Percentiles rank a stretch among this genome's conserved stretches.
These are phyloP conservation scores for Leptinotarsa juncta DNA, from an alignment of 2,888 invertebrate genomes.

Conservation along the genomic window DNA sequence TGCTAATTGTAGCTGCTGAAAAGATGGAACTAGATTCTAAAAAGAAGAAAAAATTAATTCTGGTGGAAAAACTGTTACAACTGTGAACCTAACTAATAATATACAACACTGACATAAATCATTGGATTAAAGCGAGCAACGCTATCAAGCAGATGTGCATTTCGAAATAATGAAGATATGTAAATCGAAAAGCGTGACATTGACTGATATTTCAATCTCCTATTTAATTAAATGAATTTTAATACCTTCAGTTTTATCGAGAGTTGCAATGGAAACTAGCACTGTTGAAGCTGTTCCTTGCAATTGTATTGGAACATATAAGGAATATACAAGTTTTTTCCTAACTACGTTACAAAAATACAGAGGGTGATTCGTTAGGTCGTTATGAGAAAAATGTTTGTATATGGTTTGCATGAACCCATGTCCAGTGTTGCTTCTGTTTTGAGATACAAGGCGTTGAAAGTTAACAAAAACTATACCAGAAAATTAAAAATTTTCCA, in stretches of 20 bases:
- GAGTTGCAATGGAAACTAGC: conserved; percentile 9
- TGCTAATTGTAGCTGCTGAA: no score
- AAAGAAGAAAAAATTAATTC: neutral
- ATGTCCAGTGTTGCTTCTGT: no score
- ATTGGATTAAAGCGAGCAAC: conserved; percentile 1
- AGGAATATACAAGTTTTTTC: neutral
- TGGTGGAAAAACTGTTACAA: no score
- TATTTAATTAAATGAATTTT: conserved; percentile 11
- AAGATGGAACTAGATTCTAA: neutral
- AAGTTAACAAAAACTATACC: no score
- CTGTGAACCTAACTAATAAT: neutral
- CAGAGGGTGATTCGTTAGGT: no score
- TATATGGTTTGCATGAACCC: no score
- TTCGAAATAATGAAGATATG: conserved; percentile 17
- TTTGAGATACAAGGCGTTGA: no score
- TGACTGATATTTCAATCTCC: conserved; percentile 20
- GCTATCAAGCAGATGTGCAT: neutral
- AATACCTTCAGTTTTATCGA: neutral
- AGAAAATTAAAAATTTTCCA: no score
- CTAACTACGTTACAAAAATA: no score
- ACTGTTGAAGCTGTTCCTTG: neutral
- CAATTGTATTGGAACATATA: neutral
- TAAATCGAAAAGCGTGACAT: conserved; percentile 10
- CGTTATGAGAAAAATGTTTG: no score
- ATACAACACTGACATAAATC: neutral